Evolutionary conservation across 2,888 invertebrate species (phyloP), one percentile per base, ranked within the genome.

Genomic region (Mellilla xanthometata): DNA sequence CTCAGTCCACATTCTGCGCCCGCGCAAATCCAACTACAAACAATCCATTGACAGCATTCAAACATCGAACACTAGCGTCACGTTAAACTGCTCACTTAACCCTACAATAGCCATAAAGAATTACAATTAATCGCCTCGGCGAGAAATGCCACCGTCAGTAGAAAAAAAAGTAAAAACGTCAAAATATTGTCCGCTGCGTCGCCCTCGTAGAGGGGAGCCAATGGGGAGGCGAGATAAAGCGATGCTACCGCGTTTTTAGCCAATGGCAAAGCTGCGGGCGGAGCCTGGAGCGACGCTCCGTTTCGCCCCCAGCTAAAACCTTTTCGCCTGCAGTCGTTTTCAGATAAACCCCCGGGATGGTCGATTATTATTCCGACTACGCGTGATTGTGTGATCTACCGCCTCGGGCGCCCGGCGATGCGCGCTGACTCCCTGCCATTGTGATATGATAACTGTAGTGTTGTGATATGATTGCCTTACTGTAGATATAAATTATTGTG

Each of bases 311-410:
- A 88, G 88, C 88, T 69, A 88, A 88, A 88, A 81, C 80, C 82
- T 86, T 87, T 87, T 88, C 79, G 88, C 89, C 89, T 87, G 76
- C 88, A 89, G 89, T 89, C 88, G 88, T 89, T 83, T 88, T 80
- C 82, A 78, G 89, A 89, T 89, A 89, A 88, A 87, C 88, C 89
- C 76, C 73, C 80, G 84, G 89, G 88, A 89, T 88, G 88, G 89
- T 83, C 86, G 87, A 79, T 80, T 86, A 86, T 86, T 86, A 86
- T 88, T 87, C 83, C 80, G 78, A 84, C 80, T 77, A 81, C 79
- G 79, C 76, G 82, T 79, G 86, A 84, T 78, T 78, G 76, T 79
- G 81, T 79, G 82, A 81, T 77, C 75, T 76, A 74, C 58, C 65
- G 80, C 87, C 84, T 62, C 71, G 70, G 86, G 87, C 82, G 75